Base-by-base conservation (phyloP, 2,888 invertebrate species). In the Entomobrya proxima region DNA sequence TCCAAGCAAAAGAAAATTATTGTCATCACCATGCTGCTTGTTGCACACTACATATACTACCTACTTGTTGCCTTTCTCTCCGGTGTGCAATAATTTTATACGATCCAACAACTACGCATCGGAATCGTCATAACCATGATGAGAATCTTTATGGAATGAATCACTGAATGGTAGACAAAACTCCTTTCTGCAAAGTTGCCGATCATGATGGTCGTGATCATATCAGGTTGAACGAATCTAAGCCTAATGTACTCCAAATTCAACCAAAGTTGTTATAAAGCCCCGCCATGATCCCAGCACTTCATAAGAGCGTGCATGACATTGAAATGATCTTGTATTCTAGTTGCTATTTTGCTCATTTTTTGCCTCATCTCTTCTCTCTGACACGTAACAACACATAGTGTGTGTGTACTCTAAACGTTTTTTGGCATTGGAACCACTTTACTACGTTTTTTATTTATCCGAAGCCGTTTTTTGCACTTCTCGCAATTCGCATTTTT, bases 321-420 rank as follows among this genome's bases (percentile, higher is more conserved):
- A 69, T 69, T 69, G 69, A 69, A 69, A 69, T 69, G 69, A 69
- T 69, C 69, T 69, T 69, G 44, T 30, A 15, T n/a, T 69, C 44
- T 15, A 3, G 69, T 69, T 69, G 69, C 69, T 69, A 69, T 47
- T 21, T 55, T 55, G 55, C 13, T 30, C 30, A 64, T 64, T 64
- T 64, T 40, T 69, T 69, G 9, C 64, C 35, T 35, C 64, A 64
- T 64, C 35, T 64, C 32, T 64, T 64, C 64, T 35, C 64, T 32
- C 64, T 64, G 64, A 64, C 32, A 64, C 64, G 35, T 18, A 64
- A 64, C 35, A 18, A 11, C 24, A 64, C 64, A 21, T 5, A 58
- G 58, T 21, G 7, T 58, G 58, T 27, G 13, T 27, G 58, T 21
- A 52, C 21, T 55, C 47, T 15, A 47, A 3, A 15, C n/a, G 3